Conservation (phyloP, 35 echinoderm and acorn worm species). For the Ptychodera flava region DNA sequence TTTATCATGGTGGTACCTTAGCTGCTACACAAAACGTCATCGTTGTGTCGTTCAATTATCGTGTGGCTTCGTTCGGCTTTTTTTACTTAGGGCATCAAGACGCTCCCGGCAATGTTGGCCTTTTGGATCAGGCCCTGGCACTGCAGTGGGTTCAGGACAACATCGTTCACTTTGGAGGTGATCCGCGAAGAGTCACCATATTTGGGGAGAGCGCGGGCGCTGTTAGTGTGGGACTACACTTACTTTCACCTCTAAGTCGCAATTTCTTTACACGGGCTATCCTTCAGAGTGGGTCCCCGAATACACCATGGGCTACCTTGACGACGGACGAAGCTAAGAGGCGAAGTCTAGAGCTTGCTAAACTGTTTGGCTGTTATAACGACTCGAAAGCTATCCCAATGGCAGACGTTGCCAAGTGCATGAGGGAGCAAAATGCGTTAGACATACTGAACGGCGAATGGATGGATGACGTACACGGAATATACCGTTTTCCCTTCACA, state of each 20-base stretch:
- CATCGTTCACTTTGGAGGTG: constrained; percentile 72
- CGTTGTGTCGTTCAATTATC: constrained; percentile 86
- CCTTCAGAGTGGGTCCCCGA: constrained; percentile 58
- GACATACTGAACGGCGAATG: constrained; percentile 45
- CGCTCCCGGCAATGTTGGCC: constrained; percentile 81
- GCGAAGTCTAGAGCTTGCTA: constrained; percentile 47
- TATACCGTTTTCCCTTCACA: constrained; percentile 62
- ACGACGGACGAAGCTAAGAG: constrained; percentile 46
- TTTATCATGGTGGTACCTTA: constrained; percentile 78
- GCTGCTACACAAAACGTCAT: constrained; percentile 77
- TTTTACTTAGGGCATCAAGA: constrained; percentile 46
- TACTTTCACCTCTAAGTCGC: constrained; percentile 56
- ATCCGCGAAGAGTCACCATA: constrained; percentile 56
- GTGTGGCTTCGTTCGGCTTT: constrained; percentile 77
- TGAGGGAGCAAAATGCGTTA: constrained; percentile 26
- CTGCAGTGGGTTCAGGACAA: constrained; percentile 83
- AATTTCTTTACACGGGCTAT: constrained; percentile 66
- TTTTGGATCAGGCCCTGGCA: constrained; percentile 61
- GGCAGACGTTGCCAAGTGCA: constrained; percentile 50
- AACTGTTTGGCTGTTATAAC: constrained; percentile 45
- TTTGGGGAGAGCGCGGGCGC: constrained; percentile 94
- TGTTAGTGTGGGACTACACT: constrained; percentile 70
- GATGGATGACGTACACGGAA: constrained; percentile 27
- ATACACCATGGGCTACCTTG: constrained; percentile 56
- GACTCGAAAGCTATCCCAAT: constrained; percentile 9